Base-by-base conservation (phyloP, 2,797 vertebrate genomes). In the Hafferia zeledoni region DNA sequence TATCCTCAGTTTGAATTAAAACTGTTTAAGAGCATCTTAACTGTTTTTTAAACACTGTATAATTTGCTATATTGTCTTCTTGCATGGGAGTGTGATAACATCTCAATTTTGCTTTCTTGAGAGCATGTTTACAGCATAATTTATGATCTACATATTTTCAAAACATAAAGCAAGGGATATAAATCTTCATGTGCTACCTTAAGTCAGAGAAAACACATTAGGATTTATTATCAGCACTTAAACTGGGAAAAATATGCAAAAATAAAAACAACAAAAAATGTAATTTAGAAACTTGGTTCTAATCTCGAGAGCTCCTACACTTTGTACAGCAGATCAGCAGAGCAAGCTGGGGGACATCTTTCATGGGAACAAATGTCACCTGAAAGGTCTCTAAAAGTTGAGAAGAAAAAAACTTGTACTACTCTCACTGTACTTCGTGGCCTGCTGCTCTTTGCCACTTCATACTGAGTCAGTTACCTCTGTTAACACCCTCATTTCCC, bases 401-500 rank as follows among this genome's bases (percentile, higher is more conserved):
- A 65, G 7, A 18, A 44, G 24, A 53, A 65, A 77, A 68, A 67
- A 59, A 23, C 43, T 9, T 67, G 16, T 55, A 50, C 52, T 57
- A 3, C 19, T 76, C 37, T 50, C 41, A 6, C 41, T 41, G 12
- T 15, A 39, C 28, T 55, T 61, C 15, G 5, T 16, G 44, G 79
- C 31, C 30, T 67, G 59, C 39, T 49, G 17, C 55, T 55, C 55
- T 64, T 39, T 67, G 47, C 43, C 22, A 17, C 67, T 88, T 86
- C 90, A 44, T 17, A 15, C 64, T 84, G 47, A 97, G 55, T 85
- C 85, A 93, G 71, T 59, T 6, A 80, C 35, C 50, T 13, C 49
- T 49, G 52, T 20, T 57, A 89, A 90, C 76, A 89, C 65, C 65
- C 47, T 80, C 43, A 55, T 87, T 96, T 94, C 87, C 35, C 67